phyloP scores from a whole-genome alignment of 2,797 vertebrate species.

The Pitangus sulphuratus region DNA sequence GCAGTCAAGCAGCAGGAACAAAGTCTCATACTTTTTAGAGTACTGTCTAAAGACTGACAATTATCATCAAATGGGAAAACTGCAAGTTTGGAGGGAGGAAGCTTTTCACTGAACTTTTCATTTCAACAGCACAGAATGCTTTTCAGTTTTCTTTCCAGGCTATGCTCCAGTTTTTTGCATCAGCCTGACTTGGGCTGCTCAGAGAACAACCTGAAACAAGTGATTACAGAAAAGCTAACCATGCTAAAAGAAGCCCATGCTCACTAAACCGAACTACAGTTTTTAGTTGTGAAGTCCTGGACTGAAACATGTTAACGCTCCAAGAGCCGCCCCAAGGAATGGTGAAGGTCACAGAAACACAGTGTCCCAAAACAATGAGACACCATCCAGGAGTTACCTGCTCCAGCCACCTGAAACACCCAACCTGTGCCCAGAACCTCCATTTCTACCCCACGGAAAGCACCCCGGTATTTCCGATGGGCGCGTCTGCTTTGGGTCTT shows the following conservation, averaged over 20 bases:
- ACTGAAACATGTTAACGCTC: background rate
- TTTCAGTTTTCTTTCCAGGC: background rate
- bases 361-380: background rate
- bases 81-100: background rate
- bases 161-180: background rate
- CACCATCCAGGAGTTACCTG: background rate
- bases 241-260: background rate
- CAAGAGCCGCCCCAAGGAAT: background rate
- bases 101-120: background rate
- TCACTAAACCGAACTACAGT: background rate
- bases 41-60: background rate
- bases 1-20: background rate
- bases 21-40: background rate
- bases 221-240: background rate
- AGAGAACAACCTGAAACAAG: background rate
- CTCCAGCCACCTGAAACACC: background rate
- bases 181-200: background rate
- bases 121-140: background rate
- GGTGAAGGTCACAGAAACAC: background rate
- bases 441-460: background rate
- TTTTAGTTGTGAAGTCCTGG: background rate
- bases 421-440: background rate
- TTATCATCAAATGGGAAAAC: background rate
- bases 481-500: background rate
- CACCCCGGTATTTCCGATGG: background rate